These are phyloP conservation scores for Hippocampus comes DNA, from an alignment of 2,113 vertebrate species.

Conservation along the genomic window DNA sequence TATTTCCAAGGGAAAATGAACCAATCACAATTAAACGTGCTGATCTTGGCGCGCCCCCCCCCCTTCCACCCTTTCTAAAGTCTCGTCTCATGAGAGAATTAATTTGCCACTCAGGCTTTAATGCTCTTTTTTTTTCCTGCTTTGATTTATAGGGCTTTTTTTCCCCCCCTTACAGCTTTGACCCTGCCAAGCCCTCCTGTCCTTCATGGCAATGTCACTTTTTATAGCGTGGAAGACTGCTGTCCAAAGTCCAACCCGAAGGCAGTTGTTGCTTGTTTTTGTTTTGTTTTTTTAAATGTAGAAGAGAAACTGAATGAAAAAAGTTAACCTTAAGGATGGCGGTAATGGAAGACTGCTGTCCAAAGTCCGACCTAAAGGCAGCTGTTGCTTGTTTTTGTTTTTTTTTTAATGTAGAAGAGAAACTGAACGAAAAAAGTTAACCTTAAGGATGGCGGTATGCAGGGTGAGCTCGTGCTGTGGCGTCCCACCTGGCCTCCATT, in stretches of 20 bases:
- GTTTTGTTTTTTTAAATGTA: too few species aligned
- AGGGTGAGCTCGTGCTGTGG: too few species aligned
- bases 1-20: constrained; percentile 53
- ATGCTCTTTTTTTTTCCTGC: constrained; percentile 24
- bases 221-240: constrained; percentile 14
- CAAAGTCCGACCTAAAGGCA: background rate
- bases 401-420: too few species aligned
- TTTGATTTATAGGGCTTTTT: constrained; percentile 33
- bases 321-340: too few species aligned
- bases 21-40: constrained; percentile 61
- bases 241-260: background rate
- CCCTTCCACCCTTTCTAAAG: background rate
- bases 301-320: too few species aligned
- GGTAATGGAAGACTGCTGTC: background rate
- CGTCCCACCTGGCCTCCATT: too few species aligned
- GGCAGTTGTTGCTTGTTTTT: constrained; percentile 9
- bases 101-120: constrained; percentile 14
- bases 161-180: background rate
- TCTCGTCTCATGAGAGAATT: constrained; percentile 39
- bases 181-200: background rate
- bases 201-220: constrained; percentile 42
- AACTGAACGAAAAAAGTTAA: too few species aligned
- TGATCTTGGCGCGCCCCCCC: constrained; percentile 27
- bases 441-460: too few species aligned
- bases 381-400: constrained; percentile 6